Evolutionary conservation across 2,113 vertebrate genomes (phyloP), one percentile per base, ranked within the genome.

Genomic region (Zosterops japonicus): DNA sequence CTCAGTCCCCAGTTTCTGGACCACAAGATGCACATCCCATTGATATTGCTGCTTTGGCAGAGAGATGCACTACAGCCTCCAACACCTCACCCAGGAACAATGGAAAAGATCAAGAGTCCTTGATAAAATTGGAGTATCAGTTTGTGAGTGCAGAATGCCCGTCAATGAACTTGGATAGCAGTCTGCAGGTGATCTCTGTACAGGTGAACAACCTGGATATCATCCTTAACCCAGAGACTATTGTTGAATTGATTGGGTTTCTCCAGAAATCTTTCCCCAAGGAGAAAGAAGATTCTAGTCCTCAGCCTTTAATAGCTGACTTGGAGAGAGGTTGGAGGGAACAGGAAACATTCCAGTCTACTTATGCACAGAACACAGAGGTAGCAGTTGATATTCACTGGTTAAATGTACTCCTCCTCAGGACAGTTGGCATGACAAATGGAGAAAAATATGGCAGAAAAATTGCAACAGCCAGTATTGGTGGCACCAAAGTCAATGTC

Each of bases 161-260:
- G 0, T 99, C 99, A 0, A 99, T 99, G 99, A 99, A 99, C 94
- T 97, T 99, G 69, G 98, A 99, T 71, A 99, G 99, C 95, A 99
- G 99, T 12, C 98, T 99, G 39, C 99, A 99, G 95, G 99, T 99
- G 74, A 99, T 99, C 82, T 98, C 98, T 25, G 90, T 99, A 55
- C 99, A 99, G 95, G 99, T 99, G 65, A 99, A 99, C 96, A 99
- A 99, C 88, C 61, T 99, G 95, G 99, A 99, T 96, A 99, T 99
- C 60, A 99, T 99, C 91, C 98, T 99, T 42, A 99, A 99, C 94
- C 99, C 99, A 29, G 99, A 99, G 96, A 99, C 99, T 11, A 99
- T 99, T n/a, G 99, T 99, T 80, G 99, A 99, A 91, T 97, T 99
- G 23, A 98, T 99, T 15, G 98, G 98, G 47, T 99, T 99, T 91